Conservation (phyloP, 2,113 vertebrate species). For the cat (Felis catus) region DNA sequence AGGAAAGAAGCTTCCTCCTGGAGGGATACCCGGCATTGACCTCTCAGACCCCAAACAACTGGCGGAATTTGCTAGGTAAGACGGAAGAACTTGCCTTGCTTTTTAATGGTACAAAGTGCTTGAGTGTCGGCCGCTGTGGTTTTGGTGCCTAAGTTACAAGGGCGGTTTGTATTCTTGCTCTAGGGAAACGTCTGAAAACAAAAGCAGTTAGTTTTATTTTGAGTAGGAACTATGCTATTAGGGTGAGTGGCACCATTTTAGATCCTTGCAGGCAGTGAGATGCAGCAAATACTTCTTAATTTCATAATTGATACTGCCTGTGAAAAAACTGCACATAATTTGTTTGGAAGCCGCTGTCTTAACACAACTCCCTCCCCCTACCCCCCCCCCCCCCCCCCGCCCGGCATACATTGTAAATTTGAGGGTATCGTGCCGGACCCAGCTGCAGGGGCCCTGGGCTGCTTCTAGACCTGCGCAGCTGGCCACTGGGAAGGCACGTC, state of each 20-base stretch:
- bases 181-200: conserved; percentile 28
- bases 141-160: neutral
- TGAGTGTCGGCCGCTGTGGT: neutral
- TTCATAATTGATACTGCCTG: neutral
- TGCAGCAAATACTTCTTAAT: neutral
- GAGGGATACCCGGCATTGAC: conserved; percentile 98
- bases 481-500: neutral
- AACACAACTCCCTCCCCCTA: too few species aligned
- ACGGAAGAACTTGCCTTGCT: conserved; percentile 31
- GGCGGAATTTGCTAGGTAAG: conserved; percentile 98
- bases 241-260: neutral
- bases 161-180: conserved; percentile 26
- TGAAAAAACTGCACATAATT: neutral
- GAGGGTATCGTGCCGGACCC: neutral
- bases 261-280: neutral
- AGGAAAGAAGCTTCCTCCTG: conserved; percentile 98
- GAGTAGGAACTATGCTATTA: neutral
- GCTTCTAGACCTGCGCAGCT: too few species aligned
- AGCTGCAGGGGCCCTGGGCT: neutral
- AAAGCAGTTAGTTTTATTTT: conserved; percentile 9
- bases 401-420: neutral
- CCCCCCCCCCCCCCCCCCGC: neutral
- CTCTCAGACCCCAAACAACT: conserved; percentile 98
- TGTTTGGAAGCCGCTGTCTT: neutral
- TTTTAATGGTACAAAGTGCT: neutral